phyloP scores from a whole-genome alignment of 2,797 vertebrate species.

The Vipera latastei region DNA sequence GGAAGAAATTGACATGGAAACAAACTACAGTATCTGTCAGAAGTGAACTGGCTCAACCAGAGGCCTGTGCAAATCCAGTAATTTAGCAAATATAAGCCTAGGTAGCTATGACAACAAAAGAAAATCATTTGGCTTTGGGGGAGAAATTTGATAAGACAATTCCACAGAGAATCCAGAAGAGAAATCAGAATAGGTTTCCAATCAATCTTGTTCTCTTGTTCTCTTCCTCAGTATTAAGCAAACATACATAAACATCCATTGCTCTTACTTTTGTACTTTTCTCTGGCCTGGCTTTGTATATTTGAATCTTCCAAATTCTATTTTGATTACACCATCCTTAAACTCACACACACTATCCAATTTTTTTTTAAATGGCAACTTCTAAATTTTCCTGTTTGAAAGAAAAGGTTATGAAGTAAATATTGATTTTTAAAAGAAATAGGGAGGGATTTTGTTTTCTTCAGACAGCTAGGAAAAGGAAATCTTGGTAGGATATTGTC shows the following conservation, averaged over 20 bases:
- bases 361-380: background rate
- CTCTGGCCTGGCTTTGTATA: background rate
- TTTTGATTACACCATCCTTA: background rate
- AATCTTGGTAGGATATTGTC: background rate
- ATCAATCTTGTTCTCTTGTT: background rate
- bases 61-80: background rate
- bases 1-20: background rate
- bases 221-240: background rate
- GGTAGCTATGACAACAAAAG: background rate
- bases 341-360: background rate
- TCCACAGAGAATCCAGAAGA: background rate
- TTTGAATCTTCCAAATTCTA: background rate
- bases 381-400: background rate
- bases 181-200: background rate
- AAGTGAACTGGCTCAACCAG: background rate
- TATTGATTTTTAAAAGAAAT: background rate
- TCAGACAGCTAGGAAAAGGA: background rate
- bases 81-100: background rate
- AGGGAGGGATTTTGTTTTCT: background rate
- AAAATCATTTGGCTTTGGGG: background rate
- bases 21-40: background rate
- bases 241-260: background rate
- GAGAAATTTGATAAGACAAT: background rate
- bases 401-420: background rate
- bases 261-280: background rate